These are phyloP conservation scores for Pterois miles DNA, from an alignment of 2,797 vertebrate genomes.

Conservation along the genomic window DNA sequence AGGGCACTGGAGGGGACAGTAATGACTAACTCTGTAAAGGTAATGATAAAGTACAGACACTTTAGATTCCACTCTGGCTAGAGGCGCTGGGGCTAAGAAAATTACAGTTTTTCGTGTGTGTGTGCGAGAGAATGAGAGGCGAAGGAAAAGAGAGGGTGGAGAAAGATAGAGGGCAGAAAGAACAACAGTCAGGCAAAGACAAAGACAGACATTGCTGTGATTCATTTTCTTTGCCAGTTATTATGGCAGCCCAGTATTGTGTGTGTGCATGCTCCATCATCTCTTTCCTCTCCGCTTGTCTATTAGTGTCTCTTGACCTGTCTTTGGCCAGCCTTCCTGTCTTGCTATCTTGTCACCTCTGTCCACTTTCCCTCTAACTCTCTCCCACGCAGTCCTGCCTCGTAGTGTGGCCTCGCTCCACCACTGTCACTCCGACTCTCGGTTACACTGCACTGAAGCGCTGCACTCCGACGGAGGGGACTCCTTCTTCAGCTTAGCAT, in stretches of 20 bases:
- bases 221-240: constrained; percentile 58
- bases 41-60: constrained; percentile 82
- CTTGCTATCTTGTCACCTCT: constrained; percentile 59
- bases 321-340: constrained; percentile 42
- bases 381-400: constrained; percentile 24
- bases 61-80: constrained; percentile 74
- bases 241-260: constrained; percentile 17
- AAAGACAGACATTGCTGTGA: constrained; percentile 60
- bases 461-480: neutral
- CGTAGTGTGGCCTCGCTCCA: constrained; percentile 13
- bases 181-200: constrained; percentile 56
- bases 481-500: constrained; percentile 31
- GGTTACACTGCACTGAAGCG: neutral
- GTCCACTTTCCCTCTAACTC: constrained; percentile 32
- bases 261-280: constrained; percentile 9
- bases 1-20: constrained; percentile 71
- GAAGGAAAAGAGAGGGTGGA: constrained; percentile 37
- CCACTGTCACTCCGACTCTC: constrained; percentile 48
- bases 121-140: constrained; percentile 18
- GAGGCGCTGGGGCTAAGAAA: constrained; percentile 71
- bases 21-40: constrained; percentile 81
- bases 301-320: constrained; percentile 53
- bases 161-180: constrained; percentile 52
- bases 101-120: constrained; percentile 63
- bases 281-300: constrained; percentile 41